Evolutionary conservation across 2,888 invertebrate species (phyloP), one percentile per base, ranked within the genome.

Genomic region (Cosmia trapezina): DNA sequence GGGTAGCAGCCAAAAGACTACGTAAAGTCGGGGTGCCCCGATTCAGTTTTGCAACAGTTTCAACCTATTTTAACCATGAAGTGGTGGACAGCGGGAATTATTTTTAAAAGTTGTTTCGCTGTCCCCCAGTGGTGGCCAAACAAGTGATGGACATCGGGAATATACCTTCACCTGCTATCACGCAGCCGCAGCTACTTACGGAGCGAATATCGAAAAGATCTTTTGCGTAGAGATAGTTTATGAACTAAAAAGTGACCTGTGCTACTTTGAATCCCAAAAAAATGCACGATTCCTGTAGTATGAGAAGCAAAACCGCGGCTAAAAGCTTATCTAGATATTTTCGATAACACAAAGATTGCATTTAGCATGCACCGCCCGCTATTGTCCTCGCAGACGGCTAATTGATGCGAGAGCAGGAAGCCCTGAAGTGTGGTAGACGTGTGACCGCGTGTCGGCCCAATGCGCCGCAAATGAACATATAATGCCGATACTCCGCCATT

Each of bases 401-500:
- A 95, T 94, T 93, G 94, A 91, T 91, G 82, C 86, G 81, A 81
- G 81, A 76, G 88, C 91, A 92, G 94, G 94, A 94, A 93, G 89
- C 88, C 84, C 72, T 79, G 79, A 79, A 75, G 74, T 78, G 70
- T 78, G 86, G 87, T 84, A 92, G 22, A 37, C 37, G 94, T 94
- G 94, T 94, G 94, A 90, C 92, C 89, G 90, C 86, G 81, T 80
- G 72, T 67, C 83, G 69, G 68, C 80, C 84, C 88, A 92, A 93
- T 92, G 87, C 86, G 64, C 87, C 85, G 89, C 90, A 94, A 94
- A 94, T 94, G 94, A 94, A 92, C 94, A 92, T 92, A 94, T 93
- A 94, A 93, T 94, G 89, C 89, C 82, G 79, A 89, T 90, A 88
- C 87, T 85, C 87, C 84, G 86, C 84, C 81, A 81, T 81, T 81